Evolutionary conservation across 2,797 vertebrate species (phyloP).

Genomic region (Platalea minor): DNA sequence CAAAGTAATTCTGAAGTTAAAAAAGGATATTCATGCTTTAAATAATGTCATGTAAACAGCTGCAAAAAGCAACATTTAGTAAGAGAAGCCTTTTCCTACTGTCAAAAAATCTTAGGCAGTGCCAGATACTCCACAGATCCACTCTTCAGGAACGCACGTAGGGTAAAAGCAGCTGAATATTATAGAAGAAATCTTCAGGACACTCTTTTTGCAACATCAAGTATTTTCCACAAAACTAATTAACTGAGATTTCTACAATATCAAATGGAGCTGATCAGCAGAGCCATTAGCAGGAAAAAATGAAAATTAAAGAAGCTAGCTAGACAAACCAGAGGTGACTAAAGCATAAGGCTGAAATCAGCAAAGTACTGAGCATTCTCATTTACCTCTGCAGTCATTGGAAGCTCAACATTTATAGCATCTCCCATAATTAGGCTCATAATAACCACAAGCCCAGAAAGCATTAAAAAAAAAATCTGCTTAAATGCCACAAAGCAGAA

Average conservation of each 20-base stretch:
- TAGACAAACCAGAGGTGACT: neutral
- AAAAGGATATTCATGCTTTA: slow-evolving; percentile 57
- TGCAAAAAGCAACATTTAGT: slow-evolving; percentile 14
- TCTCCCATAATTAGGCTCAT: neutral
- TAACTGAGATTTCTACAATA: neutral
- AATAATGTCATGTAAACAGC: neutral
- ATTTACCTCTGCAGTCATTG: neutral
- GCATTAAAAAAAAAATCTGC: neutral
- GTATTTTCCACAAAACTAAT: neutral
- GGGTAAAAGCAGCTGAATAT: neutral
- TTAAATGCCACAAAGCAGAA: neutral
- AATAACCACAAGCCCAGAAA: neutral
- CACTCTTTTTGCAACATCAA: neutral
- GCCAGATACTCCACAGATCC: neutral
- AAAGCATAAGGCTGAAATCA: neutral
- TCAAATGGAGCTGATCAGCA: neutral
- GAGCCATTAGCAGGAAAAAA: neutral
- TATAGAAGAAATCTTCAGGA: neutral
- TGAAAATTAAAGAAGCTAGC: neutral
- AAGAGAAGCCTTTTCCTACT: neutral
- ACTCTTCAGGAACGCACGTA: neutral
- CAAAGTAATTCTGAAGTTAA: slow-evolving; percentile 88
- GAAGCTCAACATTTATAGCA: neutral
- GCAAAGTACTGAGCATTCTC: neutral
- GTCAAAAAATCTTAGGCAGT: neutral